Evolutionary conservation across 2,113 vertebrate species (phyloP), one percentile per base, ranked within the genome.

Genomic region (Oxyruncus cristatus): DNA sequence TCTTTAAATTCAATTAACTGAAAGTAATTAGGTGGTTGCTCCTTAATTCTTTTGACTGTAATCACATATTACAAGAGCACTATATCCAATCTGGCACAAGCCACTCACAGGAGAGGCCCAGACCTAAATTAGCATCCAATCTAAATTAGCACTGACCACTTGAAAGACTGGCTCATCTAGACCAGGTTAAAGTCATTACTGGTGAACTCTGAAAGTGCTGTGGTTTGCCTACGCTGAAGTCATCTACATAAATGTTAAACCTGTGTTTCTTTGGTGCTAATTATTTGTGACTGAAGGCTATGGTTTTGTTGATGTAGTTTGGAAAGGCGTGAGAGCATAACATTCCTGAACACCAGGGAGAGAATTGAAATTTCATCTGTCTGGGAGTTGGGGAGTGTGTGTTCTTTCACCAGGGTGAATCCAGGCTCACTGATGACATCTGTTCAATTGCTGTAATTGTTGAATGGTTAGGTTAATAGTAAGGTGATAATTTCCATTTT

Each of bases 11-110:
- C 81, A 84, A 92, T 83, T 75, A 88, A 59, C 76, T 85, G 80
- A 91, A 85, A 96, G 95, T 94, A 94, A 95, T 92, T 95, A 85
- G 89, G 79, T 89, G 77, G 47, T 59, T 85, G 61, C 73, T 87
- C 56, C 56, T 82, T 87, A 72, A 88, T 83, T 94, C 89, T 96
- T 97, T 68, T 68, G 58, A 68, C 72, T 87, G 58, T 85, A 96
- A 87, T 94, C 88, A 89, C 71, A 3, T 92, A 65, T 87, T 92
- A 95, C 82, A 88, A 89, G 71, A 89, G 59, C 67, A 91, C 84
- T 52, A 6, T 63, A 79, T 89, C 93, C 76, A 89, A 16, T 96
- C 71, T 92, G 91, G 92, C 67, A 83, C 56, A 80, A 94, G 23
- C 61, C 17, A 19, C 47, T 95, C 83, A 62, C 74, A 46, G 61